Conservation (phyloP, 2,113 vertebrate species). For the Eptatretus burgeri region DNA sequence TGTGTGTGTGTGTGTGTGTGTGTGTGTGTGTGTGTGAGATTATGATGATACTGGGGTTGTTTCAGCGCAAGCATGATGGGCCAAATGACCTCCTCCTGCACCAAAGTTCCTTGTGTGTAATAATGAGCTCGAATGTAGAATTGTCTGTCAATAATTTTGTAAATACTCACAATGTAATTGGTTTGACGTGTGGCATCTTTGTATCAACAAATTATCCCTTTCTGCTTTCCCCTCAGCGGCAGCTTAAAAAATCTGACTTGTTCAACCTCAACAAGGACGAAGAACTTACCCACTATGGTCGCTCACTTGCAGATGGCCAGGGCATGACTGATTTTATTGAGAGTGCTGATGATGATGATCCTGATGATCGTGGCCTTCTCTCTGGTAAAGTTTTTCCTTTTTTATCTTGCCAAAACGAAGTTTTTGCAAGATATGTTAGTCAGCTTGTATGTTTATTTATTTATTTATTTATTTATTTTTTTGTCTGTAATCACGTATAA, state of each 20-base stretch:
- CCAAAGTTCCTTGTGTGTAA: neutral
- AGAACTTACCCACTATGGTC: constrained; percentile 72
- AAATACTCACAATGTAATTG: too few relatives aligned
- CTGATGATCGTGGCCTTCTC: constrained; percentile 40
- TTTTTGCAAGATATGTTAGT: too few relatives aligned
- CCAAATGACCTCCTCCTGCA: too few relatives aligned
- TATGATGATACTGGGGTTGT: neutral
- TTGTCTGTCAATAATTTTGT: too few relatives aligned
- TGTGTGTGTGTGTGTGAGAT: neutral
- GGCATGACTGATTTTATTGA: constrained; percentile 27
- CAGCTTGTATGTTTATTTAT: too few relatives aligned
- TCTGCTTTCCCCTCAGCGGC: too few relatives aligned
- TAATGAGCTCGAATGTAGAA: neutral
- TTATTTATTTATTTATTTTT: too few relatives aligned
- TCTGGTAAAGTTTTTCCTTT: constrained; percentile 25
- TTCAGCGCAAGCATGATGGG: too few relatives aligned
- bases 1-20: neutral
- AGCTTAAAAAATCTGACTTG: constrained; percentile 12
- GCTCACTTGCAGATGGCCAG: constrained; percentile 72
- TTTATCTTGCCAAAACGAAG: too few relatives aligned
- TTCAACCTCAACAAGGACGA: constrained; percentile 76
- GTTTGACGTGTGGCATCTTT: too few relatives aligned
- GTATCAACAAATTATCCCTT: too few relatives aligned
- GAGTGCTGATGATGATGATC: constrained; percentile 32
- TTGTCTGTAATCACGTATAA: too few relatives aligned